phyloP scores from a whole-genome alignment of 2,797 vertebrate species.

The Tangara arthus region DNA sequence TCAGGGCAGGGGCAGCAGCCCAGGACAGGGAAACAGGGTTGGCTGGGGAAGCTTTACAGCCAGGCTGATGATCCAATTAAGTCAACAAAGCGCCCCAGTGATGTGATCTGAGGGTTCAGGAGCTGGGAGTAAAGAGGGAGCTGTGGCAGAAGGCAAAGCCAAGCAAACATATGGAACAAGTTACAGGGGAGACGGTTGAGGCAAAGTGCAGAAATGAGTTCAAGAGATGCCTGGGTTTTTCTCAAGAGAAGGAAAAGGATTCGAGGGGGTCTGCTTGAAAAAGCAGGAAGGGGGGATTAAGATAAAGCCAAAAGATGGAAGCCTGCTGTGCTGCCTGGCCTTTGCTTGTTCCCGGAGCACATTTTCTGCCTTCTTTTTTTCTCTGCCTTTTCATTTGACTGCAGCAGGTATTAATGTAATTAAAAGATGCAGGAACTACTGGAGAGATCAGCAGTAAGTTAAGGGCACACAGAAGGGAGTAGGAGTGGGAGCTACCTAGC shows the following conservation, averaged over 20 bases:
- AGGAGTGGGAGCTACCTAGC: slow-evolving; percentile 68
- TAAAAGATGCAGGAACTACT: slow-evolving; percentile 30
- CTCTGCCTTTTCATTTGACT: not conserved
- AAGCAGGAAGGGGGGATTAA: slow-evolving; percentile 61
- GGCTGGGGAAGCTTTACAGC: slow-evolving; percentile 30
- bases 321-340: slow-evolving; percentile 25
- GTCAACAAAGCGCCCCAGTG: slow-evolving; percentile 33
- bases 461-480: not conserved
- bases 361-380: not conserved
- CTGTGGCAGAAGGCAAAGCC: slow-evolving; percentile 34
- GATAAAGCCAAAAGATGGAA: slow-evolving; percentile 28
- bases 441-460: slow-evolving; percentile 36
- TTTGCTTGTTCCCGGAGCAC: not conserved
- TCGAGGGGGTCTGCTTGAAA: slow-evolving; percentile 46
- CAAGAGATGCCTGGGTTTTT: slow-evolving; percentile 36
- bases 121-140: slow-evolving; percentile 22
- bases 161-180: slow-evolving; percentile 64
- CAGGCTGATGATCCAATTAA: slow-evolving; percentile 54
- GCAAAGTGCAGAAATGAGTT: slow-evolving; percentile 47
- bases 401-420: slow-evolving; percentile 51
- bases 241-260: slow-evolving; percentile 41
- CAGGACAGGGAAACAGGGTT: not conserved
- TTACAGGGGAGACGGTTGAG: slow-evolving; percentile 35
- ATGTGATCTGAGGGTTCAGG: slow-evolving; percentile 43
- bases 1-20: not conserved